Base-by-base conservation (phyloP, 2,888 invertebrate genomes). In the Odontomyia ornata region DNA sequence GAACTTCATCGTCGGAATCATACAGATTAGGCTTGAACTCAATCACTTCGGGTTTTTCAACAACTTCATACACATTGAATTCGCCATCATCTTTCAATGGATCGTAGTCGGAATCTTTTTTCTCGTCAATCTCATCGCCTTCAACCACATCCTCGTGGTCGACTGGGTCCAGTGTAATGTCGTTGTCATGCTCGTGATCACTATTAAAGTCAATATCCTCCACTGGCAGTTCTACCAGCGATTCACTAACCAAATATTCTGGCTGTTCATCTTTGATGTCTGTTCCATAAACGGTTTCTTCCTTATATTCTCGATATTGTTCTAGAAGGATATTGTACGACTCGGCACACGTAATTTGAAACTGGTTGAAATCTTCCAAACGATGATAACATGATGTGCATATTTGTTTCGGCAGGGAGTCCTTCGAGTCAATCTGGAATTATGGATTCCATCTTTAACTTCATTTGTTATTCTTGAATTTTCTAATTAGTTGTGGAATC, bases 331-430 rank as follows among this genome's bases (percentile, higher is more conserved):
- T 15, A 13, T 57, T 64, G 28, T 77, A 30, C 3, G 77, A 77
- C 9, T 57, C 18, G 2, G 23, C 13, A 47, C 78, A 79, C 76
- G 72, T 77, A 36, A 5, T n/a, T 28, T 69, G 69, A 65, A 79
- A 79, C 46, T 69, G 76, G 46, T 75, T 28, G 21, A 71, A 76
- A 18, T 65, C 65, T 18, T 62, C 52, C 25, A 79, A 4, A 30
- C 65, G 64, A 1, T 43, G 15, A 28, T 46, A 73, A 27, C 78
- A 79, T 7, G 28, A 4, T 18, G 57, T 9, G 25, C 78, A 79
- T n/a, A 79, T 43, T 28, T 65, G 47, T 30, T 64, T 47, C 0
- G 78, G 77, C 28, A 75, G 52, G 11, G 64, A 60, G 57, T 78
- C 77, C 1, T 28, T 47, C 36, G 52, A 25, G 21, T 73, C 46